Conservation (phyloP, 2,888 invertebrate genomes). For the Scaptomyza caliginosa region DNA sequence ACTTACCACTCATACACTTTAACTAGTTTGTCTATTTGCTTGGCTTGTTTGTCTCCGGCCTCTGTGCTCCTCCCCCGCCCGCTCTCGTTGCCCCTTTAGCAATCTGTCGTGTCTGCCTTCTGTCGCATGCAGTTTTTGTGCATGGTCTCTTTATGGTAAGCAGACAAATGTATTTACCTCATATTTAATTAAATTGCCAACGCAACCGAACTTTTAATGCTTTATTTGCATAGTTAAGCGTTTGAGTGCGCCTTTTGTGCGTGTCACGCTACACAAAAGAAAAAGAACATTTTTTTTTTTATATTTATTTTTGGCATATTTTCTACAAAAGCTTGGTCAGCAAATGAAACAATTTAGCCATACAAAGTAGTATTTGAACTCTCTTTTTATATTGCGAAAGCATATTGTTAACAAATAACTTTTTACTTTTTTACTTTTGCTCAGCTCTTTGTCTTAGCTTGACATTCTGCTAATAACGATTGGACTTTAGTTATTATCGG, state of each 20-base stretch:
- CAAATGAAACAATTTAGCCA: background rate
- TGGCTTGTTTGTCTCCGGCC: conserved; percentile 45
- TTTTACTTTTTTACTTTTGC: background rate
- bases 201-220: conserved; percentile 65
- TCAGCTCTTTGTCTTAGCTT: background rate
- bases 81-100: background rate
- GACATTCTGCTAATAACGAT: background rate
- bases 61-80: background rate
- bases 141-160: conserved; percentile 56
- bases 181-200: conserved; percentile 76
- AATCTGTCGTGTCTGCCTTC: conserved; percentile 9
- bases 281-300: background rate
- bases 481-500: background rate
- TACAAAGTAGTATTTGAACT: no score
- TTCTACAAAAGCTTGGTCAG: background rate
- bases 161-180: conserved; percentile 64
- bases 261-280: conserved; percentile 31
- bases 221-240: conserved; percentile 69
- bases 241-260: conserved; percentile 35
- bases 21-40: conserved; percentile 75
- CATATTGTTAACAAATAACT: no score
- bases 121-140: conserved; percentile 70
- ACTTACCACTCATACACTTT: conserved; percentile 34
- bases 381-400: no score
- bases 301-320: background rate